These are phyloP conservation scores for Falco rusticolus DNA, from an alignment of 2,797 vertebrate genomes.

Conservation along the genomic window DNA sequence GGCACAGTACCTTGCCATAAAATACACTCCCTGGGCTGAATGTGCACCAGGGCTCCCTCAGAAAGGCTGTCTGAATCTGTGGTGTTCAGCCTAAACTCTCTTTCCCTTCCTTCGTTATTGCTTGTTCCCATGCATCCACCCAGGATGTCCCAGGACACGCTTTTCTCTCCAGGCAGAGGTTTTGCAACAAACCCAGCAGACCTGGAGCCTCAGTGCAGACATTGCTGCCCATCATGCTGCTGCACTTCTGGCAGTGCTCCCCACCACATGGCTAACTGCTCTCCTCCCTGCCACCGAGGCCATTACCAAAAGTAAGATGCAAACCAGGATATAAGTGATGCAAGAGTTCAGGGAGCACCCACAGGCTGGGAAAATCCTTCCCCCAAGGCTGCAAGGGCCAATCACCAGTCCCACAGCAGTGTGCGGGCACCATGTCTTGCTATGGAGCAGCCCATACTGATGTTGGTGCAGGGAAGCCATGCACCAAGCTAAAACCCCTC, in stretches of 20 bases:
- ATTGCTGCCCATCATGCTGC: not conserved
- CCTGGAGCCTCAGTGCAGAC: not conserved
- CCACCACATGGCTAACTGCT: accelerated
- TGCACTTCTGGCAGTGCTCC: accelerated
- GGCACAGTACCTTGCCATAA: not conserved
- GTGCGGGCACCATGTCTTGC: too few relatives aligned
- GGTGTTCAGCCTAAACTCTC: not conserved
- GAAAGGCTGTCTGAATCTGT: not conserved
- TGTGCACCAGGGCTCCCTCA: not conserved
- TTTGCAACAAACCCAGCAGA: not conserved
- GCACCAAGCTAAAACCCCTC: not conserved
- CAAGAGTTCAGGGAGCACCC: not conserved
- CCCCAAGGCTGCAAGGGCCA: not conserved
- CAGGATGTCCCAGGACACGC: accelerated
- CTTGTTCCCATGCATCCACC: not conserved
- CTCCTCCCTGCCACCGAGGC: not conserved
- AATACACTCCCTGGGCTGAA: not conserved
- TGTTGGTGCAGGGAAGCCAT: not conserved
- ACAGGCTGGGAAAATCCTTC: not conserved
- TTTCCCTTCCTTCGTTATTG: not conserved
- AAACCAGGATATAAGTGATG: not conserved
- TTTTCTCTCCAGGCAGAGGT: not conserved
- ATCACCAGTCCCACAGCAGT: not conserved
- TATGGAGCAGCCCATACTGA: not conserved
- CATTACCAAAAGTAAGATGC: not conserved